Evolutionary conservation across 2,888 invertebrate species (phyloP).

Genomic region (Dascillus cervinus): DNA sequence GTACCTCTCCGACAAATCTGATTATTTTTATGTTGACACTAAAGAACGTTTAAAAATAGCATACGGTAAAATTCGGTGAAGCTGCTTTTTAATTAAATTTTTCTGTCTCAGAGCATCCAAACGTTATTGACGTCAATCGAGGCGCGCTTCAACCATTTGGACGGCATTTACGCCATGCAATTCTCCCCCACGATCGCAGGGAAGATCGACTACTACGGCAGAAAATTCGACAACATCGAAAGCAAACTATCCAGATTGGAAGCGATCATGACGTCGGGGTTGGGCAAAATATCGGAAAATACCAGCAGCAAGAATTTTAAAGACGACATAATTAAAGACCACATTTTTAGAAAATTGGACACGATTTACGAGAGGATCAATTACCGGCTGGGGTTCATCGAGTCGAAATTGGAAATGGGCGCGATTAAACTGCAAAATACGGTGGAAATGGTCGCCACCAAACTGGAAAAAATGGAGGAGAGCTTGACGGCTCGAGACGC

Average conservation of each 20-base stretch:
- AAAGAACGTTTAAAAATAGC: too few relatives aligned
- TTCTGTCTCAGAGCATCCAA: constrained; percentile 35
- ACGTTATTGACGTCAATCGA: constrained; percentile 38
- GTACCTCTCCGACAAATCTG: too few relatives aligned
- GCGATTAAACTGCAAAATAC: constrained; percentile 29
- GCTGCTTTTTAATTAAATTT: too few relatives aligned
- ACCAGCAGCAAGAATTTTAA: constrained; percentile 40
- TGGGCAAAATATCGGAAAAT: constrained; percentile 38
- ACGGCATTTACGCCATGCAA: constrained; percentile 35
- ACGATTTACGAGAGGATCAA: constrained; percentile 39
- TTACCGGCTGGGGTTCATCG: constrained; percentile 37
- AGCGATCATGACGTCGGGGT: constrained; percentile 32
- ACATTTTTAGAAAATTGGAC: constrained; percentile 40
- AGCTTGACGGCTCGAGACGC: constrained; percentile 30
- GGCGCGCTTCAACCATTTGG: constrained; percentile 36
- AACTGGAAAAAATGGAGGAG: constrained; percentile 36
- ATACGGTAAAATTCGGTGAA: too few relatives aligned
- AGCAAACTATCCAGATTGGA: constrained; percentile 28
- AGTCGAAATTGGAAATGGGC: constrained; percentile 35
- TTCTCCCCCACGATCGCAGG: constrained; percentile 35
- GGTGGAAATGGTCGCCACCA: constrained; percentile 18
- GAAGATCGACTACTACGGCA: constrained; percentile 40
- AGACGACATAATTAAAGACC: constrained; percentile 39
- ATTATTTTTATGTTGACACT: too few relatives aligned
- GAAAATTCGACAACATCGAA: constrained; percentile 41